phyloP scores from a whole-genome alignment of 2,113 vertebrate genomes.

The Plectropomus leopardus region DNA sequence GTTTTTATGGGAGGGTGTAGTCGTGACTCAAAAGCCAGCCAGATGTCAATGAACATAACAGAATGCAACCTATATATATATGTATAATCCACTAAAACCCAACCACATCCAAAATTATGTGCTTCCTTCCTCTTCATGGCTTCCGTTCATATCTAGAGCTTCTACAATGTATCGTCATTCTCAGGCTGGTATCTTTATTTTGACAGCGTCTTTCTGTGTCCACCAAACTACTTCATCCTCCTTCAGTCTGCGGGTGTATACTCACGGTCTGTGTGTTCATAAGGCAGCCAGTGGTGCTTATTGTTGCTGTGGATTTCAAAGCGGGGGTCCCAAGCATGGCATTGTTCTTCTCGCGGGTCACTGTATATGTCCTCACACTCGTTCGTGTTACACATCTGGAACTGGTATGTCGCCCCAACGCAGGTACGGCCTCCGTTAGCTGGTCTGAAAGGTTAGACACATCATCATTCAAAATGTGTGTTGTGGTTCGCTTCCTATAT shows the following conservation, averaged over 20 bases:
- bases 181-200: neutral
- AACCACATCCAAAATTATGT: slow-evolving; percentile 36
- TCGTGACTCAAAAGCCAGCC: slow-evolving; percentile 53
- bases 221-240: neutral
- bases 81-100: slow-evolving; percentile 36
- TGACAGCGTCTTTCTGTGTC: neutral
- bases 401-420: slow-evolving; percentile 89
- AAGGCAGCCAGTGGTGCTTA: slow-evolving; percentile 96
- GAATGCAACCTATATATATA: slow-evolving; percentile 43
- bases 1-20: slow-evolving; percentile 68
- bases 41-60: slow-evolving; percentile 60
- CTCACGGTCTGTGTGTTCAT: slow-evolving; percentile 94
- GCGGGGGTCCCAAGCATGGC: slow-evolving; percentile 89
- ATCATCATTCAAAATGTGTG: neutral
- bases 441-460: slow-evolving; percentile 83
- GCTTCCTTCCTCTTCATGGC: slow-evolving; percentile 30
- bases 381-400: slow-evolving; percentile 93
- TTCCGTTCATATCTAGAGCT: slow-evolving; percentile 25
- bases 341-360: slow-evolving; percentile 94
- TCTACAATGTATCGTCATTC: slow-evolving; percentile 16
- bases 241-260: slow-evolving; percentile 23
- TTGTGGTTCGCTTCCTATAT: neutral
- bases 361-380: slow-evolving; percentile 90
- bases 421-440: slow-evolving; percentile 94
- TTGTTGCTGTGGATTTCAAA: slow-evolving; percentile 88